Evolutionary conservation across 2,888 invertebrate genomes (phyloP).

Genomic region (Orchesellides sinensis): DNA sequence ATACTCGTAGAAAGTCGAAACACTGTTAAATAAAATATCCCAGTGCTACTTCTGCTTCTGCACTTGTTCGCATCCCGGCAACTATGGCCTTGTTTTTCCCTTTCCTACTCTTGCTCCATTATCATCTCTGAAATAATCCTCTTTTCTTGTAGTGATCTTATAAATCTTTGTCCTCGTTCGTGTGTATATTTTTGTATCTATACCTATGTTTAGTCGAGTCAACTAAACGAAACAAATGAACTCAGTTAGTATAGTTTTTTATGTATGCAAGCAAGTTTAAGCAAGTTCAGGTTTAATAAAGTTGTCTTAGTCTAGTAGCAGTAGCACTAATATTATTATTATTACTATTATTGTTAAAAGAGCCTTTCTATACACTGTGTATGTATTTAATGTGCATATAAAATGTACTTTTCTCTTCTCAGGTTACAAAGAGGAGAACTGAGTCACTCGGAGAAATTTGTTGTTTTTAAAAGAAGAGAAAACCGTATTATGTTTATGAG

Average conservation of each 20-base stretch:
- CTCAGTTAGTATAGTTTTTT: neutral
- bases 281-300: too few relatives aligned
- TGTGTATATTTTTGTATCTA: too few relatives aligned
- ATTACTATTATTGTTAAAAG: too few relatives aligned
- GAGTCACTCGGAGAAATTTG: neutral
- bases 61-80: neutral
- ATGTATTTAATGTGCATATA: too few relatives aligned
- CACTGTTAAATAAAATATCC: constrained; percentile 8
- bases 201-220: neutral
- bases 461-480: neutral
- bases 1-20: neutral
- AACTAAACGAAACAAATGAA: neutral
- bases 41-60: too few relatives aligned
- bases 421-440: too few relatives aligned
- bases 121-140: constrained; percentile 16
- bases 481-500: constrained; percentile 28
- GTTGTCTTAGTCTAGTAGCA: too few relatives aligned
- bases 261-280: neutral
- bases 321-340: too few relatives aligned
- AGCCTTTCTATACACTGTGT: too few relatives aligned
- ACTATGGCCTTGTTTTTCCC: neutral
- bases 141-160: neutral
- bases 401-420: too few relatives aligned
- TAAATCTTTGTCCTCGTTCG: constrained; percentile 7
- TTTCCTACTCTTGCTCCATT: neutral